Base-by-base conservation (phyloP, 2,888 invertebrate genomes). In the Azorinus chamasolen region DNA sequence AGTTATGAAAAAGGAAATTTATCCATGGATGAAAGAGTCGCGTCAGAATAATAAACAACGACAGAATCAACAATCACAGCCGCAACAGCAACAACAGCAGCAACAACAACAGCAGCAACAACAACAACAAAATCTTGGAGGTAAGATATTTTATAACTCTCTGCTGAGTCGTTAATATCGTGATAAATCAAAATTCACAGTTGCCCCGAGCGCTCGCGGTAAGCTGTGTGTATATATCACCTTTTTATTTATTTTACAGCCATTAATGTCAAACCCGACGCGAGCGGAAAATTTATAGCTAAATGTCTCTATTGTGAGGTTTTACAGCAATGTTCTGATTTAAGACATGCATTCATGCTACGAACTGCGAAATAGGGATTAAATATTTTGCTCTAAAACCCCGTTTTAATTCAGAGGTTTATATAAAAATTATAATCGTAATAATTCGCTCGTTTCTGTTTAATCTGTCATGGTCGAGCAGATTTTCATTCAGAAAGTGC, bases 21-120 rank as follows among this genome's bases (percentile, higher is more conserved):
- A 88, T 79, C 91, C 91, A 2, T 91, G 91, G 91, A 91, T 91
- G 91, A 87, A 88, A 48, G 91, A 91, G 75, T 87, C 88, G 24
- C 75, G 91, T 6, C 88, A 89, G 59, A 90, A 89, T 70, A 79
- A 79, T 27, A 90, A 89, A 75, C 85, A 84, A 53, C 83, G 83
- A 37, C 87, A 86, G 61, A 66, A 82, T 24, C 79, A 83, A 16
- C 81, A 79, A 41, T 68, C 71, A 25, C 78, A 76, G 18, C 70
- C 69, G 39, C 73, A 78, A 22, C 83, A 81, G 12, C 76, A 73
- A 37, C 83, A 82, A 24, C 77, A 70, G 14, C 77, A 66, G 55
- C 77, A 59, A 48, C 73, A 65, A 57, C 76, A 69, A 46, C 79
- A 66, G 32, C 71, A 64, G 16, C 68, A 50, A n/a, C 72, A 64